Evolutionary conservation across 1,140 invertebrate genomes (phyloP), one percentile per base, ranked within the genome.

Genomic region (Vanessa tameamea): DNA sequence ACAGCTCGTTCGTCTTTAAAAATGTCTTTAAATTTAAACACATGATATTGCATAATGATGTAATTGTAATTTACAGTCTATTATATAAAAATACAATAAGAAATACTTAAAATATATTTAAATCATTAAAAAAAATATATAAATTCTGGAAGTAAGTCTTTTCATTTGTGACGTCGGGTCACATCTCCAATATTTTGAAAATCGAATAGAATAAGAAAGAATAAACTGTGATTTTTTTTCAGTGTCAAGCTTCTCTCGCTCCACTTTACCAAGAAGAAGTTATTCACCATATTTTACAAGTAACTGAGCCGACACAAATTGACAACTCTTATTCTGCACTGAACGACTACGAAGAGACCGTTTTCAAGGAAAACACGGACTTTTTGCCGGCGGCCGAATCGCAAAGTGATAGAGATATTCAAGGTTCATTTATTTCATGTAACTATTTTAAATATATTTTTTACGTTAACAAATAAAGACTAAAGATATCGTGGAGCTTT

Each of bases 221-320:
- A 31, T n/a, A 47, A 13, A 6, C 14, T 5, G 31, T 31, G 15
- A 15, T 8, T 50, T n/a, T 57, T 63, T 88, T 85, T 71, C 76
- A 92, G 90, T 92, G 90, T 77, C 88, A 87, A 76, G 83, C 85
- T n/a, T 82, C 86, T 12, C 87, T 92, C 69, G 83, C 89, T 3
- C 90, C 90, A 6, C 73, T 92, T 4, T 92, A 92, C 59, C 85
- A 88, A 72, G 73, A 84, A 20, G 86, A 92, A 65, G 76, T 78
- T 11, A 68, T 82, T 1, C 79, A 81, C 55, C 78, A 79, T 16
- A 82, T 81, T 1, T 48, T 76, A 47, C 68, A 69, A 43, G 74
- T 77, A 31, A 53, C 43, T 11, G 61, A 68, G 50, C 73, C 80
- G 12, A 64, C 73, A 20, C 51, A 57, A 14, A 64, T 64, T 31